Base-by-base conservation (phyloP, 2,888 invertebrate species). In the Erebia aethiops region DNA sequence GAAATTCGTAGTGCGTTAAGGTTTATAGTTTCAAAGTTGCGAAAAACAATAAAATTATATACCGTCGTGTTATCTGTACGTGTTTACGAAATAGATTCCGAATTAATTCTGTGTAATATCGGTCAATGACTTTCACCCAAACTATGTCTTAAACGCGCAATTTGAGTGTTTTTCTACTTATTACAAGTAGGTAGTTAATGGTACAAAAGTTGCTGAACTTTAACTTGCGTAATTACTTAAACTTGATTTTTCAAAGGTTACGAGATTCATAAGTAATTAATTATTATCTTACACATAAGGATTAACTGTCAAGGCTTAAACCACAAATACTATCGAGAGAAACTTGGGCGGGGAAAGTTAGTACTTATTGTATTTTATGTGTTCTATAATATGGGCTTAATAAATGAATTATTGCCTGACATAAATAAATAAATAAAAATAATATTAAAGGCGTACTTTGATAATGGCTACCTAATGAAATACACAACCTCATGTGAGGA, bases 121-220 rank as follows among this genome's bases (percentile, higher is more conserved):
- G 65, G 60, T 66, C 71, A 74, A 58, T 74, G 65, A 71, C 78
- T 78, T 78, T 78, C 78, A 74, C 76, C 64, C 62, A 66, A 74
- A 68, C 74, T 69, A 68, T 75, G 71, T 70, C 71, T 72, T 69
- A 70, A 71, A 67, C 71, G 70, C 66, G 70, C 60, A 65, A 57
- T 70, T 61, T 63, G 70, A 71, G 66, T 66, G 68, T 69, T 61
- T 13, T 13, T 61, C 8, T 16, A 43, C 3, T 61, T 16, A 5
- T 52, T 16, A 35, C 35, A 35, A 71, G 21, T 67, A 49, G 68
- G 70, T 70, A 67, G 70, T 77, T 71, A 72, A 76, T 70, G 77
- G 70, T 46, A 62, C 72, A 72, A 76, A 74, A 74, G 71, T 69
- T n/a, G n/a, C n/a, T 69, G 51, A 16, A 16, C 69, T 70, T 72